These are phyloP conservation scores for Coregonus suidteri DNA, from an alignment of 2,797 vertebrate species.

Conservation along the genomic window DNA sequence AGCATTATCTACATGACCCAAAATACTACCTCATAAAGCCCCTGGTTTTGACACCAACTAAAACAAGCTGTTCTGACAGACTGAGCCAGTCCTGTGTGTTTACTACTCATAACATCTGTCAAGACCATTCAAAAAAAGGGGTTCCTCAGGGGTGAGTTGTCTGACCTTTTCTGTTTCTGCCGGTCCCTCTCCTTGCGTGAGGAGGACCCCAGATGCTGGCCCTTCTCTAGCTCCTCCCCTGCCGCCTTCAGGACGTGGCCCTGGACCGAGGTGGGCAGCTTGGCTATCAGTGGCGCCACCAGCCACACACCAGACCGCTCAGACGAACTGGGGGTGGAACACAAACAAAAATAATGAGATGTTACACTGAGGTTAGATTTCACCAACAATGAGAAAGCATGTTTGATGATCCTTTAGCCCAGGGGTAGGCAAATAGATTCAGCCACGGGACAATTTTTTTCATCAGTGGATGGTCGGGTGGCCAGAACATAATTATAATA, in stretches of 20 bases:
- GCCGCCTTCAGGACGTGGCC: constrained; percentile 97
- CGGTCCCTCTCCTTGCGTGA: constrained; percentile 97
- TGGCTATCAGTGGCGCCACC: constrained; percentile 96
- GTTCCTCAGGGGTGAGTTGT: no score
- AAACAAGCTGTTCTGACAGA: no score
- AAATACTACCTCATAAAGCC: neutral
- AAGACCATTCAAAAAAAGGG: no score
- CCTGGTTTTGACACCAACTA: no score
- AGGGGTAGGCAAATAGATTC: no score
- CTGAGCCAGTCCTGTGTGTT: no score
- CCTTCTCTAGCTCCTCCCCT: constrained; percentile 97
- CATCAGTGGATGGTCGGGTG: no score
- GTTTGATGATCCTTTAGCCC: neutral
- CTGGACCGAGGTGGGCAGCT: constrained; percentile 95
- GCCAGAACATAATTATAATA: no score
- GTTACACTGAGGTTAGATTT: neutral
- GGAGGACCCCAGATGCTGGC: constrained; percentile 93
- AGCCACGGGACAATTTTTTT: no score
- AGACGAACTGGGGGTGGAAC: constrained; percentile 79
- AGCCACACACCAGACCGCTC: constrained; percentile 98
- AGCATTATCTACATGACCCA: neutral
- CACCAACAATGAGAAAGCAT: neutral
- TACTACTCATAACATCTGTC: no score
- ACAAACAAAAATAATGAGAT: neutral
- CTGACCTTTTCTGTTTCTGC: constrained; percentile 96